Evolutionary conservation across 2,113 vertebrate species (phyloP), one percentile per base, ranked within the genome.

Genomic region (Phylloscopus trochilus): DNA sequence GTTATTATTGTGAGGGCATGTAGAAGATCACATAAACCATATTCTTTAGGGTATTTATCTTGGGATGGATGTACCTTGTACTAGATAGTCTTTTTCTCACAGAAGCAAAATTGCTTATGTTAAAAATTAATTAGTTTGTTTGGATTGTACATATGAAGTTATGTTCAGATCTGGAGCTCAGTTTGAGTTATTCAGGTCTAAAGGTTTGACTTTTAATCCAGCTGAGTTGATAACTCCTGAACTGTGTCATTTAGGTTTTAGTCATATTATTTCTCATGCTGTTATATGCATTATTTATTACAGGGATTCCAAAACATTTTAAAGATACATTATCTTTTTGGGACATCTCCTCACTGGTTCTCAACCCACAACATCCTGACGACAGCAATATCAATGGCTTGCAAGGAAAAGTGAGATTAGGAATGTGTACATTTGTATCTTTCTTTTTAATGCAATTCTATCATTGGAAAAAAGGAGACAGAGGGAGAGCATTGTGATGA

Each of bases 291-390:
- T 91, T 88, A 79, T 94, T 91, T 95, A 85, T 83, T 67, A 46
- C 33, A 86, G 59, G 44, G 30, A 87, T 86, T 95, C 59, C 72
- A 87, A 74, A 94, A 88, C 39, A 66, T 69, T 95, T 95, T 85
- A 83, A 87, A 91, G 81, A 59, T 82, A 74, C 13, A 15, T 58
- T 92, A 79, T 95, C 89, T 92, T 83, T 85, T 83, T 70, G 55
- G 75, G 83, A 85, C 77, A 79, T 87, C 62, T 95, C 63, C 81
- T 83, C 46, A 63, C 83, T 64, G 66, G 41, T 91, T 76, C 87
- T 89, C 53, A 91, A 37, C 58, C 33, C 62, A 59, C 67, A 83
- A 18, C 28, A 77, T 73, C 46, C 53, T 69, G 31, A 70, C 0
- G 17, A 56, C 58, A 88, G 39, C 19, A 82, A 5, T 87, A 87